These are phyloP conservation scores for Ceyx margarethae DNA, from an alignment of 2,113 vertebrate genomes.

Conservation along the genomic window DNA sequence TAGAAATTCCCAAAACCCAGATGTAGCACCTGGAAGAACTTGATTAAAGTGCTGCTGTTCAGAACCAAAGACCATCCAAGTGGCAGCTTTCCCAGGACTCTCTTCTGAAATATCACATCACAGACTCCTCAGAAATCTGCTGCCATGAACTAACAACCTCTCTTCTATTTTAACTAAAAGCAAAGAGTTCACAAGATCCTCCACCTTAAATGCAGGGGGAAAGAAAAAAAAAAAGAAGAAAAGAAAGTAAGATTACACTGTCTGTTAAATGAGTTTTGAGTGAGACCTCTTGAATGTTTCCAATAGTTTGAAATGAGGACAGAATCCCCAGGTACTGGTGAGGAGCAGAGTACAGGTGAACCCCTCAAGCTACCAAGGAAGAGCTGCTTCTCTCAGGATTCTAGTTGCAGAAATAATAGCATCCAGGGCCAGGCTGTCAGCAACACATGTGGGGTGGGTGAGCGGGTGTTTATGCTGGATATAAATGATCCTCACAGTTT, in stretches of 20 bases:
- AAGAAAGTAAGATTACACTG: neutral
- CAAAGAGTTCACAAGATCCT: neutral
- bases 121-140: neutral
- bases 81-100: neutral
- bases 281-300: neutral
- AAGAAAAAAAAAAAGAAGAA: too few relatives aligned
- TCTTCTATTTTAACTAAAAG: too few relatives aligned
- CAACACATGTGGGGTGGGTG: neutral
- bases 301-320: neutral
- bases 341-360: neutral
- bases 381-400: neutral
- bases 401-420: neutral
- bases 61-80: neutral
- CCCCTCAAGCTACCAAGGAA: neutral
- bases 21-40: fast-evolving
- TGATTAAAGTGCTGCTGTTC: neutral
- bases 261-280: neutral
- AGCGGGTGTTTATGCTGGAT: neutral
- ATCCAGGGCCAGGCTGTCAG: neutral
- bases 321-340: neutral
- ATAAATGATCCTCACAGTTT: neutral
- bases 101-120: fast-evolving
- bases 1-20: neutral
- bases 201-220: neutral
- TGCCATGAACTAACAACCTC: neutral